Conservation (phyloP, 2,113 vertebrate species). For the Charadrius vociferus region DNA sequence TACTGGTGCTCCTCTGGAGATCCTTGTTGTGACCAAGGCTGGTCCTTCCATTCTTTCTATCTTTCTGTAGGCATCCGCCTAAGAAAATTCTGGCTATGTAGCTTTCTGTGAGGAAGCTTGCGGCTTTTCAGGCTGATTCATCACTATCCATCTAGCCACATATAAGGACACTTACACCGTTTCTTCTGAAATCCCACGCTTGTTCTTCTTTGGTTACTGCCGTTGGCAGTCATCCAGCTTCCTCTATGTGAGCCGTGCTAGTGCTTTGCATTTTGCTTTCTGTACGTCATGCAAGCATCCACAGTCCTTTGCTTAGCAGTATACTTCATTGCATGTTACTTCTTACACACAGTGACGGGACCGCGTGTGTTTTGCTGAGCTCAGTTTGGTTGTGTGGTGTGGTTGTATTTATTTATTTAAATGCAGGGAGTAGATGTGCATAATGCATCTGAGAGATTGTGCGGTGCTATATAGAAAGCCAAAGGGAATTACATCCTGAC, state of each 20-base stretch:
- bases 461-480: background rate
- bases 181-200: background rate
- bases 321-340: background rate
- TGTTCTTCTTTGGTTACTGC: background rate
- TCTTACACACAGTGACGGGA: background rate
- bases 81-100: background rate
- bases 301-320: background rate
- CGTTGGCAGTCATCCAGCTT: background rate
- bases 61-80: background rate
- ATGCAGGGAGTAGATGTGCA: background rate
- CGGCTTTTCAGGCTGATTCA: accelerated
- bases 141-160: background rate
- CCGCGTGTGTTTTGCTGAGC: background rate
- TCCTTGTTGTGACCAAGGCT: background rate
- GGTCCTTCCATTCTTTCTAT: background rate
- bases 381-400: background rate
- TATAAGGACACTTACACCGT: background rate
- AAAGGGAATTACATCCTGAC: background rate
- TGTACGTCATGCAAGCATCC: background rate
- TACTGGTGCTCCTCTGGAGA: background rate
- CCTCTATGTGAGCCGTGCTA: background rate
- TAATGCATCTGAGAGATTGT: background rate
- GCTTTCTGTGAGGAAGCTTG: background rate
- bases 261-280: background rate
- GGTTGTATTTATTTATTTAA: background rate